Percentiles rank a stretch among this genome's conserved stretches.
Conservation (phyloP, 2,113 vertebrate genomes). For the Myrmecobius fasciatus region DNA sequence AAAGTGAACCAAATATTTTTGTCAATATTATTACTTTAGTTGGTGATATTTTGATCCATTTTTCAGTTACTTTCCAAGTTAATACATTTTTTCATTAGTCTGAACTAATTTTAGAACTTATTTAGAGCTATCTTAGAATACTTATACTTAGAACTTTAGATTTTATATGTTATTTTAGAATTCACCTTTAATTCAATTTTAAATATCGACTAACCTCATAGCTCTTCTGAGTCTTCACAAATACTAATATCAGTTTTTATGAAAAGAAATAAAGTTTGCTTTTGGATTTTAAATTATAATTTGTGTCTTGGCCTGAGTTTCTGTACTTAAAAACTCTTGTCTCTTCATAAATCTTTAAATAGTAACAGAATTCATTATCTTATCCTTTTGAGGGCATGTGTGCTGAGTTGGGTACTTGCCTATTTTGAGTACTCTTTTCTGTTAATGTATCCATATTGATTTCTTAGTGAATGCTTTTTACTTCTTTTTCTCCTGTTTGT, state of each 20-base stretch:
- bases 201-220: neutral
- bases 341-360: neutral
- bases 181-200: neutral
- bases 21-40: conserved; percentile 14
- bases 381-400: neutral
- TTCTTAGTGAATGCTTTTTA: neutral
- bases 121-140: neutral
- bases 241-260: neutral
- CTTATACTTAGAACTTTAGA: neutral
- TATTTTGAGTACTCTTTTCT: neutral
- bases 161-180: neutral
- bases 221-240: neutral
- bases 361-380: neutral
- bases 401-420: neutral
- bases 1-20: conserved; percentile 36
- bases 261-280: neutral
- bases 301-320: neutral
- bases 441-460: neutral
- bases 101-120: neutral
- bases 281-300: neutral
- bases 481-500: neutral
- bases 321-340: neutral
- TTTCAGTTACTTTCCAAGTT: conserved; percentile 45
- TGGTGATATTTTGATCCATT: conserved; percentile 10
- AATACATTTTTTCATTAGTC: conserved; percentile 50